phyloP scores from a whole-genome alignment of 1,140 invertebrate genomes.

The Vanessa tameamea region DNA sequence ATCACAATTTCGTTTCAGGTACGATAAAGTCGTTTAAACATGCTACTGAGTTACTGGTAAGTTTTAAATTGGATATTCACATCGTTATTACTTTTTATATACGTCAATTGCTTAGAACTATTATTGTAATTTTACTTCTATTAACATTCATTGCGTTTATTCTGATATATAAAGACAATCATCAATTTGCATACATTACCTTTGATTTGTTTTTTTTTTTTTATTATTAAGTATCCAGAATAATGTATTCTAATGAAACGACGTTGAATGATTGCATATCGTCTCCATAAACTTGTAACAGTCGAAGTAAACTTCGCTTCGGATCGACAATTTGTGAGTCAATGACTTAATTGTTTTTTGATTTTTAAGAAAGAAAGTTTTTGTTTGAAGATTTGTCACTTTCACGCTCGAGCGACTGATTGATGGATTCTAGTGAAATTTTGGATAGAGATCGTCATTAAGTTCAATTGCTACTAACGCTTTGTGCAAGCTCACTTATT shows the following conservation, averaged over 20 bases:
- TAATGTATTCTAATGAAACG: neutral
- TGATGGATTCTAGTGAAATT: too few relatives aligned
- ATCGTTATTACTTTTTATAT: neutral
- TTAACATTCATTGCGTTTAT: neutral
- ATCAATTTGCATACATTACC: constrained; percentile 22
- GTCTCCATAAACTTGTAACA: too few relatives aligned
- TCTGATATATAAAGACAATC: constrained; percentile 2
- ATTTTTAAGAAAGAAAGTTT: too few relatives aligned
- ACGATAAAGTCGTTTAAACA: neutral
- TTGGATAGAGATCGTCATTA: too few relatives aligned
- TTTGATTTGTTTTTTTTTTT: neutral
- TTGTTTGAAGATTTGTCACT: too few relatives aligned
- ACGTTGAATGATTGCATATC: neutral
- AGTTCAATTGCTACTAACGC: too few relatives aligned
- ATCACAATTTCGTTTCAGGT: constrained; percentile 12
- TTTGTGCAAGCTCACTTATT: too few relatives aligned
- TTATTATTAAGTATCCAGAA: neutral
- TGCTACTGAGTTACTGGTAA: neutral
- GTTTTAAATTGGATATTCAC: neutral
- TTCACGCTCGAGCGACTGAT: too few relatives aligned
- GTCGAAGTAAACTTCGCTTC: too few relatives aligned
- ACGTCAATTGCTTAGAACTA: neutral
- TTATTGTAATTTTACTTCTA: neutral
- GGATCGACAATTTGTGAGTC: too few relatives aligned
- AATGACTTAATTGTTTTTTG: too few relatives aligned